Conservation (phyloP, 2,113 vertebrate genomes). For the Murina feae region DNA sequence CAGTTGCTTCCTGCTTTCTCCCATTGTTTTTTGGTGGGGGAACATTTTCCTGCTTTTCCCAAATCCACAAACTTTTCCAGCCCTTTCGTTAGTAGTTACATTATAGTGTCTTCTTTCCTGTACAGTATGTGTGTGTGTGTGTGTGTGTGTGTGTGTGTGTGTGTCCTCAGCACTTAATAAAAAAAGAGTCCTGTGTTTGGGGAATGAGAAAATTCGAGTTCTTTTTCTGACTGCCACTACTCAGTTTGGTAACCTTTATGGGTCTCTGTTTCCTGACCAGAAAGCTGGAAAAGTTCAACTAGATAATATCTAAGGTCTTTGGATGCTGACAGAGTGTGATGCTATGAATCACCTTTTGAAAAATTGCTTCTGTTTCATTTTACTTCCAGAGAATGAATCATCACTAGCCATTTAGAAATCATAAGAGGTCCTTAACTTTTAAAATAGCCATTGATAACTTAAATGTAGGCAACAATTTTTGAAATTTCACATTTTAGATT, state of each 20-base stretch:
- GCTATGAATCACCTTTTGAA: background rate
- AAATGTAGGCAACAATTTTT: constrained; percentile 22
- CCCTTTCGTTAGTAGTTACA: background rate
- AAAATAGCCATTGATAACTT: constrained; percentile 17
- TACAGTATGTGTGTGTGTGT: background rate
- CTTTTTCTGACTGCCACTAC: background rate
- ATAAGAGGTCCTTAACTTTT: constrained; percentile 16
- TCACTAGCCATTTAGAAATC: background rate
- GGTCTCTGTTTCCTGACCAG: background rate
- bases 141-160: background rate
- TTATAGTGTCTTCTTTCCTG: background rate
- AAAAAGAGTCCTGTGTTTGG: constrained; percentile 6
- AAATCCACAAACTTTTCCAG: background rate
- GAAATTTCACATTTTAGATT: constrained; percentile 11
- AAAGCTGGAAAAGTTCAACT: constrained; percentile 29
- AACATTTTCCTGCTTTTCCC: background rate
- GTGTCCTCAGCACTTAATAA: background rate
- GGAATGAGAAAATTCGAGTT: background rate
- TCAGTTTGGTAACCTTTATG: constrained; percentile 22
- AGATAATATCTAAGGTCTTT: background rate
- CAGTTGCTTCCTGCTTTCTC: background rate
- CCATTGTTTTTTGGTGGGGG: background rate
- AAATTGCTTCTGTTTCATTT: constrained; percentile 50
- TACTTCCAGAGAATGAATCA: constrained; percentile 39
- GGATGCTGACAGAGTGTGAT: background rate